Evolutionary conservation across 2,797 vertebrate species (phyloP).

Genomic region (Gila robusta): DNA sequence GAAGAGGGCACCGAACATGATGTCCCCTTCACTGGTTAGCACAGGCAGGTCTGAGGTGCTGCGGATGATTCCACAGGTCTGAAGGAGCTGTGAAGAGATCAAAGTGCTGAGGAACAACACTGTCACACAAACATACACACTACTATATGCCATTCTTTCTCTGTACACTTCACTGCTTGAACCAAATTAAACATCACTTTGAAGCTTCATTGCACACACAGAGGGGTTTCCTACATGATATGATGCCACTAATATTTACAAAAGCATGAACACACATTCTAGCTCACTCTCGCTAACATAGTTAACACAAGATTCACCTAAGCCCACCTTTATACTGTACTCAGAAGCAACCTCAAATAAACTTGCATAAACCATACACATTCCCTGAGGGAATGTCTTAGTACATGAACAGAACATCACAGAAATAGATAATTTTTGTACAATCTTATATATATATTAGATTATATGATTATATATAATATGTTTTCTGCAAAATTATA

Average conservation of each 20-base stretch:
- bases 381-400: conserved; percentile 34
- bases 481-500: background rate
- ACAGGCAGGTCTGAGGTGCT: conserved; percentile 68
- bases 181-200: conserved; percentile 1
- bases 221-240: background rate
- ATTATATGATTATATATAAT: too few species aligned
- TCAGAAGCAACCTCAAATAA: conserved; percentile 14
- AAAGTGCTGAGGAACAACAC: conserved; percentile 47
- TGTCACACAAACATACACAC: conserved; percentile 24
- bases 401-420: background rate
- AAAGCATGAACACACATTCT: background rate
- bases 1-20: conserved; percentile 81
- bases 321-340: conserved; percentile 44
- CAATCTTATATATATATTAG: background rate
- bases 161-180: conserved; percentile 11
- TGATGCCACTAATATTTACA: background rate
- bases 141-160: conserved; percentile 44
- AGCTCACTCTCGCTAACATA: background rate
- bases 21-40: conserved; percentile 76
- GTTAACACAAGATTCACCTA: background rate
- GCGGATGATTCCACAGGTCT: conserved; percentile 69
- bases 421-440: conserved; percentile 8
- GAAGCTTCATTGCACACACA: conserved; percentile 24
- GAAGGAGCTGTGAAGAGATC: conserved; percentile 59
- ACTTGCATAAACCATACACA: conserved; percentile 6